phyloP scores from a whole-genome alignment of 64 coral and sea anemone species.

The Montipora sp. region DNA sequence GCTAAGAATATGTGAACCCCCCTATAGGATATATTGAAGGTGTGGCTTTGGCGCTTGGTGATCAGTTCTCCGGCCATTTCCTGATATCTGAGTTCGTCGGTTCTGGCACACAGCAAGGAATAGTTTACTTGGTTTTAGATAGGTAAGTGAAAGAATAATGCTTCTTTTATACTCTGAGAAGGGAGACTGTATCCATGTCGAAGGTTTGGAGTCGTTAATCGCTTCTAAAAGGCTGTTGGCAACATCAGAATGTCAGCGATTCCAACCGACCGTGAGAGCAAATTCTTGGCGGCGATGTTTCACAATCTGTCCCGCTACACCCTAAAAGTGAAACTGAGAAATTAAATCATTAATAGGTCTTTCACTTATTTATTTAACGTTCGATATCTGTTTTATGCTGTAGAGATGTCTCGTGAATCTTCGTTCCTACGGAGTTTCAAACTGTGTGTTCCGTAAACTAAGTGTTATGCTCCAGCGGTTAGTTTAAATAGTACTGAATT shows the following conservation, averaged over 20 bases:
- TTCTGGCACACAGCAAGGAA: slow-evolving; percentile 67
- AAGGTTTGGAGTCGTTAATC: slow-evolving; percentile 26
- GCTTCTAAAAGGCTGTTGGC: neutral
- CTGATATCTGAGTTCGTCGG: slow-evolving; percentile 64
- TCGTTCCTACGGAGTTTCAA: neutral
- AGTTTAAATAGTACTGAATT: neutral
- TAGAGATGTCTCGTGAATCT: neutral
- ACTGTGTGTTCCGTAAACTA: neutral
- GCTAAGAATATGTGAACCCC: slow-evolving; percentile 62
- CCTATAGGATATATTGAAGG: slow-evolving; percentile 89
- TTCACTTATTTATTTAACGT: neutral
- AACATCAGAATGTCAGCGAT: slow-evolving; percentile 35
- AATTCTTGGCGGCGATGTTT: slow-evolving; percentile 48
- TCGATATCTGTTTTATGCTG: neutral
- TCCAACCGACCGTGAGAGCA: slow-evolving; percentile 24
- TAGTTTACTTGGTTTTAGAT: slow-evolving; percentile 61
- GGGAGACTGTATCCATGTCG: neutral
- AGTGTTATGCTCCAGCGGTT: slow-evolving; percentile 11
- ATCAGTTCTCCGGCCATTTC: slow-evolving; percentile 80
- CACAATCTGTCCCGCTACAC: slow-evolving; percentile 22
- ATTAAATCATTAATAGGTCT: neutral
- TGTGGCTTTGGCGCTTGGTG: slow-evolving; percentile 67
- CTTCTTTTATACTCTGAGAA: neutral
- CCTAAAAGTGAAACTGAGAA: neutral
- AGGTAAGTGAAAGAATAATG: slow-evolving; percentile 57